Evolutionary conservation across 2,113 vertebrate species (phyloP), one percentile per base, ranked within the genome.

Genomic region (Aldabrachelys gigantea): DNA sequence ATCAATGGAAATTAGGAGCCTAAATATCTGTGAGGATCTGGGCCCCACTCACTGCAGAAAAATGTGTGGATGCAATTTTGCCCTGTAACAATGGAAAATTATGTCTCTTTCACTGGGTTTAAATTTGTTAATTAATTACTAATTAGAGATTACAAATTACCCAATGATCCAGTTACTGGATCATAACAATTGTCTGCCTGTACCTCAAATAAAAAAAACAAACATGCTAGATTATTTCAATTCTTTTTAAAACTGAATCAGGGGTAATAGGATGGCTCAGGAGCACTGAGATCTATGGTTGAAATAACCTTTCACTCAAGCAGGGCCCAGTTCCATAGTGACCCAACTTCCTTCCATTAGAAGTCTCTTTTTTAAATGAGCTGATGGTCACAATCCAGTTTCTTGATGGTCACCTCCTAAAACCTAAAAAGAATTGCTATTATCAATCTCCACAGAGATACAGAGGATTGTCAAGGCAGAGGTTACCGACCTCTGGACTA

Each of bases 331-430:
- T 87, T 79, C 89, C 57, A 13, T 69, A 82, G 52, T 49, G 57
- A 50, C 21, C 41, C 47, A 80, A 92, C 89, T 90, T 88, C 91
- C 75, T 87, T 83, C 88, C 91, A 75, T 80, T 57, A 88, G 88
- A 22, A 88, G n/a, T 62, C 38, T 93, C 85, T 41, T 1, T 44
- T 27, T 47, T 53, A 78, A 31, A 75, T 6, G 59, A 41, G 91
- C 50, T 31, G 52, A 31, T 78, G 44, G 82, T 88, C 95, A 41
- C 82, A 92, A 35, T 62, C 72, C 72, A 82, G 53, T 3, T 80
- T 89, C 91, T 86, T 84, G 85, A 95, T 91, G 44, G 88, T 79
- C 35, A 87, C 11, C 75, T 59, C 82, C 5, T 50, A 91, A 83
- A 95, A 90, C 41, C 41, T 4, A 78, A 8, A 41, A 12, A 21